Evolutionary conservation across 1,140 invertebrate genomes (phyloP).

Genomic region (Trachelipus rathkii): DNA sequence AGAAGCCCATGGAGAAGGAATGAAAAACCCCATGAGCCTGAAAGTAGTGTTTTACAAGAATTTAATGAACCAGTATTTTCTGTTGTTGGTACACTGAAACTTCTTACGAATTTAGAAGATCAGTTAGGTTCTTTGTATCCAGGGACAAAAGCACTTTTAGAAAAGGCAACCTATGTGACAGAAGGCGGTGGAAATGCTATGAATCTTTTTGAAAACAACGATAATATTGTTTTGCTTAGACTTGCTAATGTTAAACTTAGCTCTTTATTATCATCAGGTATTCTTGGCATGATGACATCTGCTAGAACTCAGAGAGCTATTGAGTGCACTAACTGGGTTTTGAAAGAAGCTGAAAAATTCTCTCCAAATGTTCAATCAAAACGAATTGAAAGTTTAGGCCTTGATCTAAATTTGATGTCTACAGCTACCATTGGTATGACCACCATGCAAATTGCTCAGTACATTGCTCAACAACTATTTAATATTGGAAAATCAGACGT

Average conservation of each 20-base stretch:
- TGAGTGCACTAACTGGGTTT: slow-evolving; percentile 43
- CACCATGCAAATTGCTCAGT: slow-evolving; percentile 41
- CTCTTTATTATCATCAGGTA: slow-evolving; percentile 31
- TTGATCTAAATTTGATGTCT: slow-evolving; percentile 38
- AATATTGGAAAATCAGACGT: slow-evolving; percentile 42
- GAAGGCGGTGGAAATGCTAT: slow-evolving; percentile 30
- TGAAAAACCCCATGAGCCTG: background rate
- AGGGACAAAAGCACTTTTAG: slow-evolving; percentile 32
- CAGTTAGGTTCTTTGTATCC: slow-evolving; percentile 39
- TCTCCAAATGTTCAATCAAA: background rate
- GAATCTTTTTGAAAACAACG: slow-evolving; percentile 38
- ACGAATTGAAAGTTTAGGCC: slow-evolving; percentile 29
- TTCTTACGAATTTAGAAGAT: slow-evolving; percentile 40
- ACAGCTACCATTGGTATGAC: slow-evolving; percentile 38
- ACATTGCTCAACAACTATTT: slow-evolving; percentile 38
- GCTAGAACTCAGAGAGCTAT: slow-evolving; percentile 33
- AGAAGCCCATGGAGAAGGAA: background rate
- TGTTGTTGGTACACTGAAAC: slow-evolving; percentile 39
- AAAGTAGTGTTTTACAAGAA: background rate
- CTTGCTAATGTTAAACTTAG: slow-evolving; percentile 38
- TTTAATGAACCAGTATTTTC: slow-evolving; percentile 21
- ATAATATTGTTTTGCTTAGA: slow-evolving; percentile 36
- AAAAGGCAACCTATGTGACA: slow-evolving; percentile 27
- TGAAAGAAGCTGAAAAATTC: slow-evolving; percentile 36
- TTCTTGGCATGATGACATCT: slow-evolving; percentile 26